These are phyloP conservation scores for Choristoneura rosaceana DNA, from an alignment of 2,888 invertebrate species.

Conservation along the genomic window DNA sequence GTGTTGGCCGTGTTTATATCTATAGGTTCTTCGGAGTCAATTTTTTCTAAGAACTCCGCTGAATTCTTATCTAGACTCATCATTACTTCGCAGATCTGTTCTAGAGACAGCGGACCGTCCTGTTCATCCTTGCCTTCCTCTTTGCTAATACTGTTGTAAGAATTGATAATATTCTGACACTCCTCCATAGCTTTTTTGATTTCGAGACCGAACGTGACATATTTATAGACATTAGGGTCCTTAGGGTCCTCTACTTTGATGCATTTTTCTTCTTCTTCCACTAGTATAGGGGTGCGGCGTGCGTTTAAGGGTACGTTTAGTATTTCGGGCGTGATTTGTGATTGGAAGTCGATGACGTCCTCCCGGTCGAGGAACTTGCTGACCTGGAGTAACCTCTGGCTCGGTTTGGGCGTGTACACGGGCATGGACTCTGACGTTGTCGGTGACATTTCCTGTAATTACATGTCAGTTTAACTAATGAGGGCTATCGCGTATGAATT, in stretches of 20 bases:
- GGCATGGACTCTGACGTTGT: slow-evolving; percentile 69
- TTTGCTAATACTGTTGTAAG: slow-evolving; percentile 67
- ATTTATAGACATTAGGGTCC: slow-evolving; percentile 71
- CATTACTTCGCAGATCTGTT: slow-evolving; percentile 78
- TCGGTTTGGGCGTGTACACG: slow-evolving; percentile 67
- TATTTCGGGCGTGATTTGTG: slow-evolving; percentile 57
- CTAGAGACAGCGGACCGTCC: slow-evolving; percentile 64
- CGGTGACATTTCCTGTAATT: slow-evolving; percentile 68
- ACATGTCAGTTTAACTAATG: not conserved
- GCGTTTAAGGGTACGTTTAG: slow-evolving; percentile 67
- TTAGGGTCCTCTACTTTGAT: slow-evolving; percentile 51
- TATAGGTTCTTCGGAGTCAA: slow-evolving; percentile 64
- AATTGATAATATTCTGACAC: slow-evolving; percentile 78
- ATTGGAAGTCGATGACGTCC: slow-evolving; percentile 54
- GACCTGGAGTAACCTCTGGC: slow-evolving; percentile 64
- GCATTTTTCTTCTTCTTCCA: slow-evolving; percentile 55
- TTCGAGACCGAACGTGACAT: slow-evolving; percentile 74
- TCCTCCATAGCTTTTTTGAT: slow-evolving; percentile 82
- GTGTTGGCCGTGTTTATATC: slow-evolving; percentile 65
- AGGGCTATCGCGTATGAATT: no score
- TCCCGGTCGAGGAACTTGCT: slow-evolving; percentile 65
- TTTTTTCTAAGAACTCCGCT: slow-evolving; percentile 69
- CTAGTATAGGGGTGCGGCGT: slow-evolving; percentile 55
- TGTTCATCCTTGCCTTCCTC: slow-evolving; percentile 57
- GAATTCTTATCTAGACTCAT: slow-evolving; percentile 75